Conservation (phyloP, 2,113 vertebrate species). For the Mugil cephalus region DNA sequence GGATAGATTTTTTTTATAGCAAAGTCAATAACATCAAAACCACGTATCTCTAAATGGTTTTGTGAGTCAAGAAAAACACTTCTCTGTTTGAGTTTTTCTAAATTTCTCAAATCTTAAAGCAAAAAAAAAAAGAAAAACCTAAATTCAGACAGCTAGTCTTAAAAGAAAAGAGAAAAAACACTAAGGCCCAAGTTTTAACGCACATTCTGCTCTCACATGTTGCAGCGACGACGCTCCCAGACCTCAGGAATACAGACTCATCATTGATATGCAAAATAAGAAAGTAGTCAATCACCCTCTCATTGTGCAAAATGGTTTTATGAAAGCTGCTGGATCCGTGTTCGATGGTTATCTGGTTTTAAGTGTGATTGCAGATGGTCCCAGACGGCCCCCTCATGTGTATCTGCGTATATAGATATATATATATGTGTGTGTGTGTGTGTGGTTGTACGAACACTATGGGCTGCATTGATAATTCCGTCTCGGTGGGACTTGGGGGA, state of each 20-base stretch:
- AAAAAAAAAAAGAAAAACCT: too few relatives aligned
- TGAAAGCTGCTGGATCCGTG: slow-evolving; percentile 36
- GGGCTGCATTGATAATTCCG: slow-evolving; percentile 69
- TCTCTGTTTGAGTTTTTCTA: too few relatives aligned
- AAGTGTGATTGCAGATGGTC: slow-evolving; percentile 48
- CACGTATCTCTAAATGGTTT: too few relatives aligned
- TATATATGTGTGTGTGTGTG: slow-evolving; percentile 6
- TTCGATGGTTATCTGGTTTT: slow-evolving; percentile 59
- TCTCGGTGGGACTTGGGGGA: slow-evolving; percentile 61
- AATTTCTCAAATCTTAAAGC: too few relatives aligned
- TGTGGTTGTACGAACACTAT: slow-evolving; percentile 12
- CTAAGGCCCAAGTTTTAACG: too few relatives aligned
- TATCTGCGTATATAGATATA: slow-evolving; percentile 8
- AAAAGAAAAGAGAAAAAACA: too few relatives aligned
- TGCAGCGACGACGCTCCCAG: too few relatives aligned
- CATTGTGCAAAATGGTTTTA: slow-evolving; percentile 56
- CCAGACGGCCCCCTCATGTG: slow-evolving; percentile 64
- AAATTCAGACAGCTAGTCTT: too few relatives aligned
- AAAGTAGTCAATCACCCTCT: slow-evolving; percentile 23
- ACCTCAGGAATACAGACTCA: neutral
- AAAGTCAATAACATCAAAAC: too few relatives aligned
- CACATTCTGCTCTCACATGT: too few relatives aligned
- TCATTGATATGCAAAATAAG: slow-evolving; percentile 39
- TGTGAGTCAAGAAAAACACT: too few relatives aligned
- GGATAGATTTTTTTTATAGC: too few relatives aligned